Evolutionary conservation across 1,140 invertebrate species (phyloP).

Genomic region (Drosophila nigrodunni): DNA sequence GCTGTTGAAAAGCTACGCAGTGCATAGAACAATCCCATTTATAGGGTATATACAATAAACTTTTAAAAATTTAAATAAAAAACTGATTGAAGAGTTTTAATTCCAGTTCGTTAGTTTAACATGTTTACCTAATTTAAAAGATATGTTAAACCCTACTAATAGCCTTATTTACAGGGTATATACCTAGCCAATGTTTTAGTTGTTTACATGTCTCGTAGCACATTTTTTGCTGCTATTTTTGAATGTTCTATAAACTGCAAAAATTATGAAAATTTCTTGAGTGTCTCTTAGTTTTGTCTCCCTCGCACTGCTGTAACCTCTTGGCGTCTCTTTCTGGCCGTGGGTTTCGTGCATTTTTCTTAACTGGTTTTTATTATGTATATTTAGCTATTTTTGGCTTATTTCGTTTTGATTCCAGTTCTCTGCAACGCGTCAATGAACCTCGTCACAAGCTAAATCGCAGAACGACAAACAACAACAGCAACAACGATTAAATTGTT

Average conservation of each 20-base stretch:
- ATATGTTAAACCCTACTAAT: not conserved
- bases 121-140: too few species aligned
- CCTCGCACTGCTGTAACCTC: not conserved
- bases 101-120: too few species aligned
- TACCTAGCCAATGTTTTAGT: not conserved
- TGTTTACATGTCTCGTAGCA: not conserved
- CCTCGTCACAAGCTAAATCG: slow-evolving; percentile 31
- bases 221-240: slow-evolving; percentile 26
- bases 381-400: slow-evolving; percentile 79
- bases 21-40: too few species aligned
- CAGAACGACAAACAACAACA: not conserved
- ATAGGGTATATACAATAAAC: not conserved
- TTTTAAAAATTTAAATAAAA: not conserved
- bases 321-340: slow-evolving; percentile 5
- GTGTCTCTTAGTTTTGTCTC: slow-evolving; percentile 4
- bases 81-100: too few species aligned
- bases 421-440: slow-evolving; percentile 74
- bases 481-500: slow-evolving; percentile 33
- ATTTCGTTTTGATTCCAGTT: slow-evolving; percentile 82
- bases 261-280: slow-evolving; percentile 75
- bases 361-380: slow-evolving; percentile 71
- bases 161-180: slow-evolving; percentile 24
- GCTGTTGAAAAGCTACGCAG: too few species aligned
- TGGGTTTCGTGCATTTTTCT: slow-evolving; percentile 51
- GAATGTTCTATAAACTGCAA: slow-evolving; percentile 74